phyloP scores from a whole-genome alignment of 2,113 vertebrate genomes.

The Oxyruncus cristatus region DNA sequence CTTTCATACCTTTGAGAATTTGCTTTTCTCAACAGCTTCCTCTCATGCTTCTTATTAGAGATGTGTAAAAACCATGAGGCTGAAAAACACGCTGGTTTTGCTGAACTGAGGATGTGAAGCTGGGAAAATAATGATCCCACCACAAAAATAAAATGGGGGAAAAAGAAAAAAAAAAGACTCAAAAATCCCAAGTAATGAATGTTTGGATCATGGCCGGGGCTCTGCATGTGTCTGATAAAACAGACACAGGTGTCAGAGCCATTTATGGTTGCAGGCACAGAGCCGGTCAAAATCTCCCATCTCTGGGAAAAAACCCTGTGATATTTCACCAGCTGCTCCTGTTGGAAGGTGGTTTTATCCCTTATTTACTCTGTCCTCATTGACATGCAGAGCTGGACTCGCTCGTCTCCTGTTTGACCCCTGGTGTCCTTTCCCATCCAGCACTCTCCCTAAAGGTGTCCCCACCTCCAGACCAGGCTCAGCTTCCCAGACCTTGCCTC shows the following conservation, averaged over 20 bases:
- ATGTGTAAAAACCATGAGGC: neutral
- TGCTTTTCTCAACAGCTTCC: neutral
- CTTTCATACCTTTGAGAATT: neutral
- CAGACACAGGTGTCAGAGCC: constrained; percentile 16
- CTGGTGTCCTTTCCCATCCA: constrained; percentile 8
- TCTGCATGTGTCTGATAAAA: constrained; percentile 23
- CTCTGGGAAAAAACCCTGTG: constrained; percentile 11
- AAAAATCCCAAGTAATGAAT: neutral
- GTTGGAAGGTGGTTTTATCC: constrained; percentile 63
- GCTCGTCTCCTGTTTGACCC: neutral
- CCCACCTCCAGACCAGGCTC: neutral
- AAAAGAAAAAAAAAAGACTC: neutral
- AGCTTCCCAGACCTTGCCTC: neutral
- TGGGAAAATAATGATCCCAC: neutral
- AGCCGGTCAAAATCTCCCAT: constrained; percentile 51
- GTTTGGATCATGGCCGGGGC: neutral
- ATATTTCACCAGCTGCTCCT: constrained; percentile 51
- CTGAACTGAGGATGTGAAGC: neutral
- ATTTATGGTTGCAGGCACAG: constrained; percentile 4
- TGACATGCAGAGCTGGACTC: constrained; percentile 49
- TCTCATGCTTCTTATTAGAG: neutral
- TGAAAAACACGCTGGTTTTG: neutral
- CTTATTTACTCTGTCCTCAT: constrained; percentile 60
- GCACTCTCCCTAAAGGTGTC: neutral
- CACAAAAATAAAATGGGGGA: neutral